Percentiles rank a stretch among this genome's conserved stretches.
phyloP scores from a whole-genome alignment of 2,797 vertebrate species.

The Artibeus lituratus region DNA sequence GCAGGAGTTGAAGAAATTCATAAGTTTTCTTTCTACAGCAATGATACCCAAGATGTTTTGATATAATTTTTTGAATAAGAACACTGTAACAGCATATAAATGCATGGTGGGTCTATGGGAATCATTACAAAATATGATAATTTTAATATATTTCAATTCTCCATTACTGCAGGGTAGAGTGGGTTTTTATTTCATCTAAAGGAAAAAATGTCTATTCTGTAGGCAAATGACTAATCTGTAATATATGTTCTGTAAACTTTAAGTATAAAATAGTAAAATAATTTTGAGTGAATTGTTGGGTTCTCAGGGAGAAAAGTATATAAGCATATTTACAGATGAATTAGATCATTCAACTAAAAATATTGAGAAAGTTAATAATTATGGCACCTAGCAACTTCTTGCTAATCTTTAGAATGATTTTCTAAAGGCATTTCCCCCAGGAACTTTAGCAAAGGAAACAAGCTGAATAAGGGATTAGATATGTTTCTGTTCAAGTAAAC shows the following conservation, averaged over 20 bases:
- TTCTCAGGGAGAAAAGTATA: conserved; percentile 22
- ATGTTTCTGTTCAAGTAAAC: conserved; percentile 14
- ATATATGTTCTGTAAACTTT: conserved; percentile 39
- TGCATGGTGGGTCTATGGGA: conserved; percentile 43
- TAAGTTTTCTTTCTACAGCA: conserved; percentile 63
- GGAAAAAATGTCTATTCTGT: conserved; percentile 4
- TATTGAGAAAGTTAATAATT: background rate
- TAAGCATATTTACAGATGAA: conserved; percentile 40
- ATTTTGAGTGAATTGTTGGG: background rate
- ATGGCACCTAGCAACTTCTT: background rate
- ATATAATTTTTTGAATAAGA: conserved; percentile 52
- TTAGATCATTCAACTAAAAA: conserved; percentile 35
- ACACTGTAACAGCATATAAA: conserved; percentile 58
- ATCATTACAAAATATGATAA: conserved; percentile 51
- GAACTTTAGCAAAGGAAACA: background rate
- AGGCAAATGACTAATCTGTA: conserved; percentile 32
- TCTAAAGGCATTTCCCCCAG: background rate
- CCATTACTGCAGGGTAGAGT: conserved; percentile 30
- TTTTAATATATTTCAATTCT: conserved; percentile 65
- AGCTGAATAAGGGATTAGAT: background rate
- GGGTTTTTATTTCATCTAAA: conserved; percentile 47
- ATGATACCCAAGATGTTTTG: conserved; percentile 56
- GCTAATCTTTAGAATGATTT: conserved; percentile 22
- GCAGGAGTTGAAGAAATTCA: conserved; percentile 56
- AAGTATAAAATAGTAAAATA: conserved; percentile 55